These are phyloP conservation scores for Pachliopta kotzebuea DNA, from an alignment of 2,888 invertebrate species.

Conservation along the genomic window DNA sequence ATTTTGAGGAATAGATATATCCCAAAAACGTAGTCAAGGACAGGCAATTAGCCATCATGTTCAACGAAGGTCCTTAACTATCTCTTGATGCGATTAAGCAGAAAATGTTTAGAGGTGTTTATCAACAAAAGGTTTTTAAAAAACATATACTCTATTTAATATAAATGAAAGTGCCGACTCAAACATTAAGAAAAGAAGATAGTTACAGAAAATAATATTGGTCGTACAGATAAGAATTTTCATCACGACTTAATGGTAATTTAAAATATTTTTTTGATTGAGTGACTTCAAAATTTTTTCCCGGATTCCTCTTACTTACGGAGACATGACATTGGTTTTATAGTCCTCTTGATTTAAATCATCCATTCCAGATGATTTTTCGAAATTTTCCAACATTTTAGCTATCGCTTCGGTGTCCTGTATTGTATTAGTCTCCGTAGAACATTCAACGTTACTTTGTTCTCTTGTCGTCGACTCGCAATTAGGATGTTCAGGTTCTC, in stretches of 20 bases:
- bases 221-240: too few relatives aligned
- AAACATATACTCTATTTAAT: too few relatives aligned
- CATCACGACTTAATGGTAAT: neutral
- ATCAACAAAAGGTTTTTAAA: too few relatives aligned
- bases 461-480: neutral
- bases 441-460: neutral
- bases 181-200: too few relatives aligned
- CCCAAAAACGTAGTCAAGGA: too few relatives aligned
- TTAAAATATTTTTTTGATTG: neutral
- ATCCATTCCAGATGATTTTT: neutral
- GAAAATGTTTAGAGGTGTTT: too few relatives aligned
- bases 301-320: conserved; percentile 1
- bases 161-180: too few relatives aligned
- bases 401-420: neutral
- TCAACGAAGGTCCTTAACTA: too few relatives aligned
- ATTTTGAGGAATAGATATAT: too few relatives aligned
- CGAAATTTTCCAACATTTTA: conserved; percentile 6
- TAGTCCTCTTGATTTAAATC: conserved; percentile 5
- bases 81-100: too few relatives aligned
- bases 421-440: neutral
- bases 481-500: neutral
- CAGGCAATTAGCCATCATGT: too few relatives aligned
- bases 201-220: too few relatives aligned
- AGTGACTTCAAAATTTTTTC: neutral
- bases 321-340: neutral